phyloP scores from a whole-genome alignment of 2,888 invertebrate genomes.

The Steinernema hermaphroditum region DNA sequence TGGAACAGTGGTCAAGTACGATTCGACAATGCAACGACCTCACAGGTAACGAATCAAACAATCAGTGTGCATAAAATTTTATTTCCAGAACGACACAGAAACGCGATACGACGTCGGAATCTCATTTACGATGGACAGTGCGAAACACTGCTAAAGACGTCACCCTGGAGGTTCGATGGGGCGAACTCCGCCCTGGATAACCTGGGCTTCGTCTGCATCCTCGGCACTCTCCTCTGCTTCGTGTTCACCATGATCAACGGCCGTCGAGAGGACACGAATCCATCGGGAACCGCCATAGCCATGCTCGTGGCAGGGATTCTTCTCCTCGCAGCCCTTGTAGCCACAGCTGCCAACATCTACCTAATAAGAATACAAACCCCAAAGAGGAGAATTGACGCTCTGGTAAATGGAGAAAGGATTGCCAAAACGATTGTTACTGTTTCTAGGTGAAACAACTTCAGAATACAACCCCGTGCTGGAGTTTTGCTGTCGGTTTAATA shows the following conservation, averaged over 20 bases:
- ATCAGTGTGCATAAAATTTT: too few species aligned
- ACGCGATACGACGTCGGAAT: constrained; percentile 2
- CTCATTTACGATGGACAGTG: background rate
- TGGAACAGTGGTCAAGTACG: constrained; percentile 43
- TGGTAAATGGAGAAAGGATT: background rate
- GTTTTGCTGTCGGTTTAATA: constrained; percentile 14
- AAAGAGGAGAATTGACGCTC: background rate
- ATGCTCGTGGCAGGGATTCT: background rate
- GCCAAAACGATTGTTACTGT: background rate
- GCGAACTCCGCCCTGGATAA: background rate
- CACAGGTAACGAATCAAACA: constrained; percentile 39
- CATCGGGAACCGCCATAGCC: background rate
- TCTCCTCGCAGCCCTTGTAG: background rate
- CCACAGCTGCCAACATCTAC: constrained; percentile 5
- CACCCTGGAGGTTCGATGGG: background rate
- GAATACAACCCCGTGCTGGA: constrained; percentile 23
- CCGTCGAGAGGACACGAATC: background rate
- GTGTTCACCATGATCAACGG: background rate
- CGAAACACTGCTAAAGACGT: background rate
- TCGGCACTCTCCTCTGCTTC: constrained; percentile 9
- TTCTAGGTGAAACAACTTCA: constrained; percentile 8
- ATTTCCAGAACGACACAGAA: constrained; percentile 16
- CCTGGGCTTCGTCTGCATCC: constrained; percentile 13
- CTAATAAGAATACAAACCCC: background rate
- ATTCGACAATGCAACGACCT: constrained; percentile 49